These are phyloP conservation scores for Charanyca ferruginea DNA, from an alignment of 2,888 invertebrate genomes.

Conservation along the genomic window DNA sequence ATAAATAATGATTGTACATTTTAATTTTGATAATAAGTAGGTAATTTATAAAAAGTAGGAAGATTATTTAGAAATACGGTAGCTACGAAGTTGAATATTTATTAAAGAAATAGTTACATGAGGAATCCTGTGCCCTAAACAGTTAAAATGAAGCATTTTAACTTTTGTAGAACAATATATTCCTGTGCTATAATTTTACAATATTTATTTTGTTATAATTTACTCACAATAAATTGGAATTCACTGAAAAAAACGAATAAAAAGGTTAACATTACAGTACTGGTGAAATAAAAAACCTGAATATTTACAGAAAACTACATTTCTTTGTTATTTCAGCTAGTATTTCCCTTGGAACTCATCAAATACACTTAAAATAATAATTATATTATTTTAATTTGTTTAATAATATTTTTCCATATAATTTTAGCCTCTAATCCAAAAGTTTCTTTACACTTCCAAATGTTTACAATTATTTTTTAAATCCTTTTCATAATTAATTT, in stretches of 20 bases:
- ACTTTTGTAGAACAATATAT: too few relatives aligned
- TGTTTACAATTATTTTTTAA: conserved; percentile 16
- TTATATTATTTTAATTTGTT: conserved; percentile 39
- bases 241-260: too few relatives aligned
- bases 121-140: conserved; percentile 1
- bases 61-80: too few relatives aligned
- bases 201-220: background rate
- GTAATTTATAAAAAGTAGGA: too few relatives aligned
- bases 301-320: conserved; percentile 5
- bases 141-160: background rate
- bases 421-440: conserved; percentile 68
- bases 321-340: conserved; percentile 19
- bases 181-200: background rate
- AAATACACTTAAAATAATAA: conserved; percentile 32
- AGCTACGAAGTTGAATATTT: background rate
- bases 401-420: conserved; percentile 45
- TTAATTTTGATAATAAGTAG: background rate
- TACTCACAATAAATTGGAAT: background rate
- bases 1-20: conserved; percentile 5
- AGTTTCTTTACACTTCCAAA: conserved; percentile 49
- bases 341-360: conserved; percentile 54
- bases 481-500: conserved; percentile 6
- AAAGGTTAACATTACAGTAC: background rate
- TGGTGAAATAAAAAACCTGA: background rate
- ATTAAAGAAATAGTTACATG: background rate